Evolutionary conservation across 2,888 invertebrate species (phyloP), one percentile per base, ranked within the genome.

Genomic region (Aspidiotus rigidus): DNA sequence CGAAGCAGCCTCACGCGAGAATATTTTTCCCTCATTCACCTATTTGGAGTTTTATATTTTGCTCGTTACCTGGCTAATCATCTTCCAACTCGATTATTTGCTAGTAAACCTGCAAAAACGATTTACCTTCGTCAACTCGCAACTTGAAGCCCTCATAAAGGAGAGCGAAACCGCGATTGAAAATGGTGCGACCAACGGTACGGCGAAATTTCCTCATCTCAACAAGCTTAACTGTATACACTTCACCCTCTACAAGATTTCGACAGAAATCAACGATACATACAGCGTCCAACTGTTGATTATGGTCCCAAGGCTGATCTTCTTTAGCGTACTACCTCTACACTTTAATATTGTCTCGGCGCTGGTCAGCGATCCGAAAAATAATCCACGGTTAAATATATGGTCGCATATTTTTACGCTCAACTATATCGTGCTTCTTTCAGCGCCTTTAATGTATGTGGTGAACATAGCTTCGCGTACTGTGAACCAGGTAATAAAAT

Each of bases 341-440:
- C 72, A 72, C 57, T 72, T 71, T 40, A 72, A 72, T 69, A 69
- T 72, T 16, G 72, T 72, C 17, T 69, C 71, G 11, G 70, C 71
- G 9, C 60, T 72, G 9, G 67, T 71, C 3, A 59, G 59, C 6
- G 70, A 72, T 64, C 57, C 70, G 15, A 64, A 60, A 39, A 64
- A 67, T 49, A 28, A 39, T 28, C 28, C 17, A 10, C 10, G 17
- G 7, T 42, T 71, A 10, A 69, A 72, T 15, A 49, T 60, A 57
- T 72, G 72, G 72, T 69, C 70, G 67, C 72, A 72, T 61, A 60
- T 72, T 7, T 72, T 72, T 53, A 72, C 72, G n/a, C 17, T 72
- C 16, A 69, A 64, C 11, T 42, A 69, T 7, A 72, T 72, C 41
- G 64, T 67, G 60, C 15, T 71, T 7, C 61, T 71, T n/a, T 64